A percentile compares a stretch with the other conserved stretches of the same genome.
These are phyloP conservation scores for Holothuria glaberrima DNA, from an alignment of 35 echinoderm and acorn worm genomes.

Conservation along the genomic window DNA sequence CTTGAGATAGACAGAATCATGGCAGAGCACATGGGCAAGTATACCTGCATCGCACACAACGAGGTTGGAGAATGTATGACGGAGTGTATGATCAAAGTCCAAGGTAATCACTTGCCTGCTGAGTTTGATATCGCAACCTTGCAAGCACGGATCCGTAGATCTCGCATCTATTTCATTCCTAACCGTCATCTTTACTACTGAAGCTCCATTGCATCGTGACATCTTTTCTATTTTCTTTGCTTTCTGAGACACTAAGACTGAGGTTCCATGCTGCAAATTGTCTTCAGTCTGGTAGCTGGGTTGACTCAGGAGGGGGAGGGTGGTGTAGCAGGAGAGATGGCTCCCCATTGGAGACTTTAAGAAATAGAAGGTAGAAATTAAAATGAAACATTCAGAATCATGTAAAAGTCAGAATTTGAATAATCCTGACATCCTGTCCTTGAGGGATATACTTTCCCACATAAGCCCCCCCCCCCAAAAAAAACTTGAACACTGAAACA, in stretches of 20 bases:
- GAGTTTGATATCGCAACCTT: constrained; percentile 35
- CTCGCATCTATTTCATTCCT: background rate
- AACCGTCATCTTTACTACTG: constrained; percentile 32
- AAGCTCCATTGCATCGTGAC: background rate
- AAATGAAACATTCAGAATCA: too few species aligned
- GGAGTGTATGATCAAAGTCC: constrained; percentile 71
- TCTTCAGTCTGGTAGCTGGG: background rate
- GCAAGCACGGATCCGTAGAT: constrained; percentile 18
- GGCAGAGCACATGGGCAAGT: constrained; percentile 70
- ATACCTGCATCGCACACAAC: constrained; percentile 81
- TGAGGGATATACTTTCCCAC: too few species aligned
- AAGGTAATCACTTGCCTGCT: constrained; percentile 63
- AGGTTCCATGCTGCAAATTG: too few species aligned
- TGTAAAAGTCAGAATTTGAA: too few species aligned
- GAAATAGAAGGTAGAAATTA: too few species aligned
- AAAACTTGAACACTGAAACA: too few species aligned
- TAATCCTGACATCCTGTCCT: too few species aligned
- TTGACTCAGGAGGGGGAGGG: too few species aligned
- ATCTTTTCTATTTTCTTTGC: background rate
- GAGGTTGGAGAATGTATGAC: constrained; percentile 71
- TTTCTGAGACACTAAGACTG: background rate
- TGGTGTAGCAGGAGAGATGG: too few species aligned
- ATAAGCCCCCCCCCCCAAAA: too few species aligned
- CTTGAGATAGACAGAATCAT: constrained; percentile 78
- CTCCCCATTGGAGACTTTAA: too few species aligned